A percentile compares a stretch with the other conserved stretches of the same genome.
phyloP scores from a whole-genome alignment of 2,113 vertebrate species.

The Progne subis region DNA sequence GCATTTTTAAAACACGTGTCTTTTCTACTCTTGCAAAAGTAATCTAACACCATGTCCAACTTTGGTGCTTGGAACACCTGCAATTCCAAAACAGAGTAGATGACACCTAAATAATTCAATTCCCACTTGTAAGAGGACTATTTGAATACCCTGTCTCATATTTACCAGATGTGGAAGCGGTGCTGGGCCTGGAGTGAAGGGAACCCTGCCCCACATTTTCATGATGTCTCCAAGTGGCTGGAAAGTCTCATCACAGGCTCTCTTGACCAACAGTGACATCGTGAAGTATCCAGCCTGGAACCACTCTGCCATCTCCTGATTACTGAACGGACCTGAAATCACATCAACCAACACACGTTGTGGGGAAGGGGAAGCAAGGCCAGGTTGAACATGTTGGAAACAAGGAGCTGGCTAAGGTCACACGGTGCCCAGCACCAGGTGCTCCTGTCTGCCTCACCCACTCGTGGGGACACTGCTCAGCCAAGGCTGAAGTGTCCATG shows the following conservation, averaged over 20 bases:
- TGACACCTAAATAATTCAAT: background rate
- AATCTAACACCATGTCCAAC: background rate
- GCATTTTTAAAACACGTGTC: background rate
- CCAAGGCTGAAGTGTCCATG: background rate
- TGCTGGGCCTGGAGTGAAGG: conserved; percentile 88
- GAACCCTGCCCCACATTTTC: conserved; percentile 97
- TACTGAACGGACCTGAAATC: conserved; percentile 91
- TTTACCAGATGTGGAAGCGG: conserved; percentile 90
- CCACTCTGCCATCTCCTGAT: conserved; percentile 97
- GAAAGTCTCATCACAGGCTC: conserved; percentile 96
- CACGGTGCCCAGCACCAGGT: background rate
- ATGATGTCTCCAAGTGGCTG: conserved; percentile 94
- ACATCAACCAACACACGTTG: conserved; percentile 2
- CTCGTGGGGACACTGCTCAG: background rate
- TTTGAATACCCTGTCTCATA: background rate
- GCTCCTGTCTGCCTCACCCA: background rate
- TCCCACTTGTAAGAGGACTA: background rate
- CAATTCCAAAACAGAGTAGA: background rate
- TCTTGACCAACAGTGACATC: conserved; percentile 93
- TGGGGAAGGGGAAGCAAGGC: background rate
- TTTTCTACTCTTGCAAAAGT: background rate
- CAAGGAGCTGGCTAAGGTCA: background rate
- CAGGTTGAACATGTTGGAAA: background rate
- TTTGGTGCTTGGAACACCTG: background rate
- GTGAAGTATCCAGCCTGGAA: conserved; percentile 99